Evolutionary conservation across 2,888 invertebrate species (phyloP), one percentile per base, ranked within the genome.

Genomic region (Clostera curtula): DNA sequence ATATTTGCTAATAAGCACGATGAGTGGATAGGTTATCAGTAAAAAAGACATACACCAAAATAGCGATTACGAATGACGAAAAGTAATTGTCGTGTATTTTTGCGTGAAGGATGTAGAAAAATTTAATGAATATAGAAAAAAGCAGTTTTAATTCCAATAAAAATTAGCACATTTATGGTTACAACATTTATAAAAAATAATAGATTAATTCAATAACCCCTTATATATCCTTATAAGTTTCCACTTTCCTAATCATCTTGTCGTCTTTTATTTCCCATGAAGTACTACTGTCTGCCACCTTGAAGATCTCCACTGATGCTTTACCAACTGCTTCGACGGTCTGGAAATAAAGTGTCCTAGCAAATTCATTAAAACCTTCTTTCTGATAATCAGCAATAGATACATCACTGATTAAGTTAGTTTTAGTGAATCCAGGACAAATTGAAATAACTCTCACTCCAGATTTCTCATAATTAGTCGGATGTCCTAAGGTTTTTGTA

Each of bases 391-490:
- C 56, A 6, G 40, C 31, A 25, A 41, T 3, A 1, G 24, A 9
- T 5, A 40, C 7, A 26, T 42, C 24, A 25, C 42, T 10, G 15
- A 50, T 48, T 20, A 71, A 9, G 8, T 43, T 59, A 0, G 85
- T 83, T 24, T 79, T 64, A 1, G 86, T 86, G 21, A 83, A 74
- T 2, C 86, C 86, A n/a, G 75, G 86, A 40, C 86, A 87, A 13
- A 87, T 57, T 0, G 74, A 80, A n/a, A 86, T 60, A 2, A 86
- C 75, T 36, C 85, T 71, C 1, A 88, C 84, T 1, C 85, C 85
- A 7, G 72, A 80, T 29, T 70, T 64, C 1, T 74, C 65, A 31
- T 44, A 83, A 30, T 86, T 83, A 15, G 64, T 67, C 27, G 42
- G 40, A 46, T 80, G 58, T 20, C 87, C 66, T 54, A 85, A 41